A percentile compares a stretch with the other conserved stretches of the same genome.
These are phyloP conservation scores for Phalacrocorax brasilianus DNA, from an alignment of 2,113 vertebrate genomes.

Conservation along the genomic window DNA sequence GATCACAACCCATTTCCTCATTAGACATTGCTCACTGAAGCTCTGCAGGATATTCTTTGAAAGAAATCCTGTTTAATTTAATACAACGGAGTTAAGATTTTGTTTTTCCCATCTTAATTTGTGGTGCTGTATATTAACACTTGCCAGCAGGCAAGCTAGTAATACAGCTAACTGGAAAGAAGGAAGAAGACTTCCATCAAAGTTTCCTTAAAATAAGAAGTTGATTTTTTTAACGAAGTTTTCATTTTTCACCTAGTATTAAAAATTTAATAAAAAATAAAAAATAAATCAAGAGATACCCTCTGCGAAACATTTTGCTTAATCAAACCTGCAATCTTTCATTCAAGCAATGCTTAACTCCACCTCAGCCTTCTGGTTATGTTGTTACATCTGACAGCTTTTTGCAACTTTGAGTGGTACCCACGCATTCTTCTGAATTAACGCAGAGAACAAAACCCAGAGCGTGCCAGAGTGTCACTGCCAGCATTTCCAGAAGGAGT, in stretches of 20 bases:
- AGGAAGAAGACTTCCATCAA: neutral
- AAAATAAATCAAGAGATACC: neutral
- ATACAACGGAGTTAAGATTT: neutral
- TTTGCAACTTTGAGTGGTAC: slow-evolving; percentile 18
- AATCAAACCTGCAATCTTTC: neutral
- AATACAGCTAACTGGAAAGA: neutral
- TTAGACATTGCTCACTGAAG: neutral
- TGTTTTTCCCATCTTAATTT: neutral
- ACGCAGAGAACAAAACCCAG: neutral
- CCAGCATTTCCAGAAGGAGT: slow-evolving; percentile 26
- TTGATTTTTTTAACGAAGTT: neutral
- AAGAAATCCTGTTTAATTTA: neutral
- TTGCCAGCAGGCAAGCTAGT: neutral
- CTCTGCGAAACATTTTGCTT: neutral
- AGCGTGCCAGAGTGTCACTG: neutral
- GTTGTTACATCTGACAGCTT: slow-evolving; percentile 31
- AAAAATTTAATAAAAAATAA: neutral
- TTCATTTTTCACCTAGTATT: neutral
- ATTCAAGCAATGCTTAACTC: neutral
- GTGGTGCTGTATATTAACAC: neutral
- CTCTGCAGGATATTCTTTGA: neutral
- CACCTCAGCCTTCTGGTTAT: slow-evolving; percentile 24
- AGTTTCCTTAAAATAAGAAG: neutral
- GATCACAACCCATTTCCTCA: neutral
- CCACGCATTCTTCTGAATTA: slow-evolving; percentile 20